A percentile compares a stretch with the other conserved stretches of the same genome.
These are phyloP conservation scores for Chelidonichthys spinosus DNA, from an alignment of 2,797 vertebrate genomes.

Conservation along the genomic window DNA sequence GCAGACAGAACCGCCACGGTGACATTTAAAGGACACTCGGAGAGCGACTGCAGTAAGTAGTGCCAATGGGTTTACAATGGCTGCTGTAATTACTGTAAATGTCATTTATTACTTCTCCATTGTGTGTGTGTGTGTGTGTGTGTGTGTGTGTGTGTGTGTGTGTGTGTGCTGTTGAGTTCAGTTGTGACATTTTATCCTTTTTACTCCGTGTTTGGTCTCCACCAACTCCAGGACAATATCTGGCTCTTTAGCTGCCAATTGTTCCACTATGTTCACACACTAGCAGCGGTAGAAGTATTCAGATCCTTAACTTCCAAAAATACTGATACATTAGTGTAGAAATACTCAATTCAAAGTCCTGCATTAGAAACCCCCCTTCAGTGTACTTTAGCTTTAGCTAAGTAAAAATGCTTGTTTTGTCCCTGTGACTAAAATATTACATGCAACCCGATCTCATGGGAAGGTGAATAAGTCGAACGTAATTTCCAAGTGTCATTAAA, in stretches of 20 bases:
- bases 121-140: conserved; percentile 22
- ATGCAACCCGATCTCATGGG: neutral
- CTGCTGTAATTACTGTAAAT: conserved; percentile 49
- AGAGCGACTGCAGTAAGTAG: conserved; percentile 36
- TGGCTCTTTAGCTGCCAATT: neutral
- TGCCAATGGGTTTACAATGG: conserved; percentile 8
- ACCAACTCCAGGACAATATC: too few relatives aligned
- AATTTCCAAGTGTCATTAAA: too few relatives aligned
- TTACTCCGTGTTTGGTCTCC: too few relatives aligned
- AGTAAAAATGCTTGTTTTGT: neutral
- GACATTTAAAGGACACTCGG: conserved; percentile 43
- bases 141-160: too few relatives aligned
- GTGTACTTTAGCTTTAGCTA: neutral
- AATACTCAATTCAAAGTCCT: neutral
- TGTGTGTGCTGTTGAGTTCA: conserved; percentile 9
- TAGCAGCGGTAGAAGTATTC: neutral
- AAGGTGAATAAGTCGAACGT: neutral
- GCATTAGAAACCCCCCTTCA: neutral
- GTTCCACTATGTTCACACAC: neutral
- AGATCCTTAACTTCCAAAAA: neutral
- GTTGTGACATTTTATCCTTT: too few relatives aligned
- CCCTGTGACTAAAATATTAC: neutral
- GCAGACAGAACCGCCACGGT: conserved; percentile 7
- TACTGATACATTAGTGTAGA: neutral
- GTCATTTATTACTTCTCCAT: conserved; percentile 23